Conservation (phyloP, 2,113 vertebrate species). For the Cromileptes altivelis region DNA sequence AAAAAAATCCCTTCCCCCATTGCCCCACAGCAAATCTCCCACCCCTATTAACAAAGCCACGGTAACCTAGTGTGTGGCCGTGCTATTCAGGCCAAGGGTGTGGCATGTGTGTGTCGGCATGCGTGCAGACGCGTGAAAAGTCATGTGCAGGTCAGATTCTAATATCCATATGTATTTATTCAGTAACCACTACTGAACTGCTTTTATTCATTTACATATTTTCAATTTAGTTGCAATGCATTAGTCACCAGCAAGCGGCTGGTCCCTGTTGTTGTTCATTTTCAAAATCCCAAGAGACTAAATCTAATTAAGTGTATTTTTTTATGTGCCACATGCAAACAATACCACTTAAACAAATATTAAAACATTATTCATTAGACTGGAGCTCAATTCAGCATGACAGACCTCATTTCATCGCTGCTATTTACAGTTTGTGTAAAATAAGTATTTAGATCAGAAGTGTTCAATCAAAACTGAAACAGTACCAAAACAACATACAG, state of each 20-base stretch:
- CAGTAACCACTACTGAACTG: constrained; percentile 9
- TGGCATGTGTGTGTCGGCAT: constrained; percentile 23
- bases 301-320: constrained; percentile 34
- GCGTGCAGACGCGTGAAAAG: not conserved
- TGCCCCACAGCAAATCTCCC: constrained; percentile 56
- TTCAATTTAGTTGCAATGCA: not conserved
- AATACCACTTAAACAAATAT: constrained; percentile 30
- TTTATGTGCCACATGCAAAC: constrained; percentile 18
- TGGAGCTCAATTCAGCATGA: not conserved
- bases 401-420: not conserved
- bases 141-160: not conserved
- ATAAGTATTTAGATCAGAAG: not conserved
- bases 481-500: not conserved
- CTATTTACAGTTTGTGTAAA: not conserved
- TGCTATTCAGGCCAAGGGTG: constrained; percentile 69
- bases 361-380: constrained; percentile 8
- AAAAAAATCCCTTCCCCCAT: constrained; percentile 32
- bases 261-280: not conserved
- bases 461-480: not conserved
- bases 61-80: constrained; percentile 44
- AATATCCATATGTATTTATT: constrained; percentile 11
- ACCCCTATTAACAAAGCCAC: constrained; percentile 55
- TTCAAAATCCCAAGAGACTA: not conserved
- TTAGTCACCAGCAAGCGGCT: constrained; percentile 12
- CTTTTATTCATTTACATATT: constrained; percentile 26